phyloP scores from a whole-genome alignment of 2,888 invertebrate species.

The Scelioninae gen. 2 region DNA sequence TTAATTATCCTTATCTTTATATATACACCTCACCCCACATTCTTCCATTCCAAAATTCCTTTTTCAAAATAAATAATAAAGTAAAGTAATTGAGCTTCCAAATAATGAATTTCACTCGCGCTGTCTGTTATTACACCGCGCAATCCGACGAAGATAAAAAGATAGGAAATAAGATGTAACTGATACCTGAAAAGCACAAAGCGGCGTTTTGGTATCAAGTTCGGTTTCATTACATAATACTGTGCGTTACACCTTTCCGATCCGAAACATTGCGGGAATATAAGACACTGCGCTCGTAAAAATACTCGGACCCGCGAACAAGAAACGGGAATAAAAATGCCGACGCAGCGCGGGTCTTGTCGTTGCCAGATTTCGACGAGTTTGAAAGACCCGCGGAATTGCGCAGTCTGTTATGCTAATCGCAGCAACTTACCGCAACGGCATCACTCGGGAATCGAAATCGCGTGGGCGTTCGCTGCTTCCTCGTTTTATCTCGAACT shows the following conservation, averaged over 20 bases:
- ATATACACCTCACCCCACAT: too few species aligned
- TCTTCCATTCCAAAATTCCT: too few species aligned
- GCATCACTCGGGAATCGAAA: slow-evolving; percentile 22
- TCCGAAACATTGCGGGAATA: slow-evolving; percentile 21
- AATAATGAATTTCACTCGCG: too few species aligned
- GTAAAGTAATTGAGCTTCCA: too few species aligned
- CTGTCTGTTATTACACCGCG: slow-evolving; percentile 11
- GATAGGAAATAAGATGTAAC: slow-evolving; percentile 26
- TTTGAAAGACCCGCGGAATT: slow-evolving; percentile 29
- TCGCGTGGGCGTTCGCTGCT: slow-evolving; percentile 50
- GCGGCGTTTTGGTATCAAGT: slow-evolving; percentile 3
- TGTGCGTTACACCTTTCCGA: slow-evolving; percentile 1
- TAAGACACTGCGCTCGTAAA: too few species aligned
- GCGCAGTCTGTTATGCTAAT: slow-evolving; percentile 51
- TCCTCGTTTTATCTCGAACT: slow-evolving; percentile 55
- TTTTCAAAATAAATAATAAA: too few species aligned
- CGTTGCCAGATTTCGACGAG: slow-evolving; percentile 52
- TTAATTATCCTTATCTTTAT: too few species aligned
- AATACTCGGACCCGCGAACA: too few species aligned
- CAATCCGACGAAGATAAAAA: background rate
- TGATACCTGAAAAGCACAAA: slow-evolving; percentile 44
- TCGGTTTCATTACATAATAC: background rate
- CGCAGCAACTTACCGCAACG: slow-evolving; percentile 27
- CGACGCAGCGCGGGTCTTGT: slow-evolving; percentile 60
- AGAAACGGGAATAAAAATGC: too few species aligned